These are phyloP conservation scores for Mixornis gularis DNA, from an alignment of 2,113 vertebrate species.

Conservation along the genomic window DNA sequence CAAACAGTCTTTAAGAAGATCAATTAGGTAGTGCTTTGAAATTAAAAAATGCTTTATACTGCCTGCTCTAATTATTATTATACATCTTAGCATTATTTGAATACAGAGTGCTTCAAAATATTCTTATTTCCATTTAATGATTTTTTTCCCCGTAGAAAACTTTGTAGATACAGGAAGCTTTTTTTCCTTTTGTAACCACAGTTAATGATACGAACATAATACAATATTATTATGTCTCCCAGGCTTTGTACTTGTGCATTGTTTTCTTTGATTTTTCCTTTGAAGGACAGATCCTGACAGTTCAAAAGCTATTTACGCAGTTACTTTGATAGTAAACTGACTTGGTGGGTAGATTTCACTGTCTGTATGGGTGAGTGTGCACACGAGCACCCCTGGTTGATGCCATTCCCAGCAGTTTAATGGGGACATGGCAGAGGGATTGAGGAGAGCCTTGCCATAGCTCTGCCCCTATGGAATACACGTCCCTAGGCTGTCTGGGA, in stretches of 20 bases:
- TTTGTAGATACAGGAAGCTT: slow-evolving; percentile 2
- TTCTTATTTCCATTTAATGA: background rate
- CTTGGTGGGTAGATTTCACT: background rate
- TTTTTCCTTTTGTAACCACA: background rate
- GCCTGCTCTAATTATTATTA: background rate
- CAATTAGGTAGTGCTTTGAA: slow-evolving; percentile 5
- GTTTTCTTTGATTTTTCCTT: slow-evolving; percentile 57
- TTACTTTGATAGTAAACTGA: slow-evolving; percentile 32
- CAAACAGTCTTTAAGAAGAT: background rate
- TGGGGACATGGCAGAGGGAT: background rate
- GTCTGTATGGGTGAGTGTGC: background rate
- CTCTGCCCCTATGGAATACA: background rate
- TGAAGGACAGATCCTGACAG: slow-evolving; percentile 43
- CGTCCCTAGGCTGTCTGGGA: background rate
- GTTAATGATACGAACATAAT: slow-evolving; percentile 6
- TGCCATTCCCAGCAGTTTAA: background rate
- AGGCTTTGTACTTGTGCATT: background rate
- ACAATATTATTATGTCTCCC: slow-evolving; percentile 30
- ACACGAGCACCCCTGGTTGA: background rate
- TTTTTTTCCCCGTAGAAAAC: background rate
- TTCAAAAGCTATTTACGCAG: slow-evolving; percentile 47
- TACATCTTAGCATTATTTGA: background rate
- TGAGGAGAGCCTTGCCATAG: background rate
- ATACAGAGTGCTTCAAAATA: background rate
- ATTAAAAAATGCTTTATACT: background rate